Percentiles rank a stretch among this genome's conserved stretches.
phyloP scores from a whole-genome alignment of 1,140 invertebrate species.

The Stratiolaelaps scimitus region DNA sequence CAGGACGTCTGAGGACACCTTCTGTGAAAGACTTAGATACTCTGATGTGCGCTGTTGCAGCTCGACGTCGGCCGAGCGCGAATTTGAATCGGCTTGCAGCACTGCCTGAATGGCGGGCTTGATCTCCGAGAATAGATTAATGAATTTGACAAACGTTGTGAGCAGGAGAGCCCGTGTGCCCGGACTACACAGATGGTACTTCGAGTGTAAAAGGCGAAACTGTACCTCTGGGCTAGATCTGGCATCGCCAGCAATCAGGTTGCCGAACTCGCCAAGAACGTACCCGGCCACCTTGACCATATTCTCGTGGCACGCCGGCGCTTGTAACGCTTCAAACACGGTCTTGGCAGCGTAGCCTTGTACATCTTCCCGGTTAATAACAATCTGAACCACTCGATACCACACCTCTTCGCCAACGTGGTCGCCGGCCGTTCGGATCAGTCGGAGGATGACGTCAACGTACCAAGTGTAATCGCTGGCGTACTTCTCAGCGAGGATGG shows the following conservation, averaged over 20 bases:
- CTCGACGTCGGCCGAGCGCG: conserved; percentile 93
- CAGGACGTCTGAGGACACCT: conserved; percentile 90
- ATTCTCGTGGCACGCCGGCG: conserved; percentile 98
- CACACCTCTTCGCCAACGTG: conserved; percentile 91
- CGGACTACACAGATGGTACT: conserved; percentile 94
- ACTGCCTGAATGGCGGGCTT: conserved; percentile 87
- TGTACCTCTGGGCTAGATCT: conserved; percentile 85
- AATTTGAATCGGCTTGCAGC: conserved; percentile 85
- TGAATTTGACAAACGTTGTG: conserved; percentile 98
- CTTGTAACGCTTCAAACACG: conserved; percentile 95
- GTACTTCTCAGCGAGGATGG: conserved; percentile 98
- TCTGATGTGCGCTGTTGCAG: conserved; percentile 95
- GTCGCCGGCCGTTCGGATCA: conserved; percentile 98
- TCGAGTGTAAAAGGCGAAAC: conserved; percentile 92
- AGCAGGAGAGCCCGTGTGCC: conserved; percentile 87
- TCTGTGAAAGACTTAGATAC: conserved; percentile 89
- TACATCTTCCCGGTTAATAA: conserved; percentile 99
- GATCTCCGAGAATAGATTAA: conserved; percentile 98
- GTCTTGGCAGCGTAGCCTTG: conserved; percentile 99
- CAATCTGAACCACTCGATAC: conserved; percentile 99
- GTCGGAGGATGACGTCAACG: conserved; percentile 97
- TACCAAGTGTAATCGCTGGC: conserved; percentile 98
- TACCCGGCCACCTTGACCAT: conserved; percentile 99
- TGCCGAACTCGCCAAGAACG: conserved; percentile 98
- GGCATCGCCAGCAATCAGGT: conserved; percentile 96